Conservation (phyloP, 2,797 vertebrate species). For the Pseudomugil gertrudae region DNA sequence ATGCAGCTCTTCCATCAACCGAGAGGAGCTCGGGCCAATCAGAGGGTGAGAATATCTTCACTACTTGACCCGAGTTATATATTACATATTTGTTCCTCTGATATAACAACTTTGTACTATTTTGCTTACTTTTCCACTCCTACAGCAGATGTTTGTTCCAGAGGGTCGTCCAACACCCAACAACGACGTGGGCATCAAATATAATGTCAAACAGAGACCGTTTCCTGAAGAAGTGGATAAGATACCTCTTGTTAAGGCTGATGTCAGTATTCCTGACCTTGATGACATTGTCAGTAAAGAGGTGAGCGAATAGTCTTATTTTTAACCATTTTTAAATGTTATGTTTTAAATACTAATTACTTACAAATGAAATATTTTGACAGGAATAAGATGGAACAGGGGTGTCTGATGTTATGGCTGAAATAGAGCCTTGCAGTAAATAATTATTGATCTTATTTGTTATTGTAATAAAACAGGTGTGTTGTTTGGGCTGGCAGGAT, state of each 20-base stretch:
- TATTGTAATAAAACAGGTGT: slow-evolving; percentile 65
- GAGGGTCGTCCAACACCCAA: slow-evolving; percentile 90
- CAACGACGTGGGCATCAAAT: slow-evolving; percentile 89
- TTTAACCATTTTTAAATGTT: neutral
- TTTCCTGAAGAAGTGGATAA: slow-evolving; percentile 98
- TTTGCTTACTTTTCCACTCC: slow-evolving; percentile 14
- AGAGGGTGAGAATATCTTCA: slow-evolving; percentile 85
- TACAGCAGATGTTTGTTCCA: slow-evolving; percentile 90
- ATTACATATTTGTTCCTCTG: neutral
- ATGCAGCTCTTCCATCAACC: slow-evolving; percentile 96
- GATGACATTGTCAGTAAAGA: slow-evolving; percentile 95
- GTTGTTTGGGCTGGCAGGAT: slow-evolving; percentile 74
- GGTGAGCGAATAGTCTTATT: slow-evolving; percentile 75
- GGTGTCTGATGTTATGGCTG: slow-evolving; percentile 1
- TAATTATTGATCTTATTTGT: slow-evolving; percentile 37
- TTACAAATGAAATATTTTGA: slow-evolving; percentile 1
- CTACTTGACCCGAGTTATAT: neutral
- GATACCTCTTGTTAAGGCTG: slow-evolving; percentile 96
- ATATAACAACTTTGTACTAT: slow-evolving; percentile 20
- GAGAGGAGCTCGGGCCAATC: slow-evolving; percentile 92
- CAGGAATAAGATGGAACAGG: neutral
- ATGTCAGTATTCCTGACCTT: slow-evolving; percentile 95
- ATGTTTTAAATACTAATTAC: neutral
- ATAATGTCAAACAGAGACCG: slow-evolving; percentile 92
- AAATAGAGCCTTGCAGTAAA: slow-evolving; percentile 7